Evolutionary conservation across 2,113 vertebrate species (phyloP).

Genomic region (Platichthys flesus): DNA sequence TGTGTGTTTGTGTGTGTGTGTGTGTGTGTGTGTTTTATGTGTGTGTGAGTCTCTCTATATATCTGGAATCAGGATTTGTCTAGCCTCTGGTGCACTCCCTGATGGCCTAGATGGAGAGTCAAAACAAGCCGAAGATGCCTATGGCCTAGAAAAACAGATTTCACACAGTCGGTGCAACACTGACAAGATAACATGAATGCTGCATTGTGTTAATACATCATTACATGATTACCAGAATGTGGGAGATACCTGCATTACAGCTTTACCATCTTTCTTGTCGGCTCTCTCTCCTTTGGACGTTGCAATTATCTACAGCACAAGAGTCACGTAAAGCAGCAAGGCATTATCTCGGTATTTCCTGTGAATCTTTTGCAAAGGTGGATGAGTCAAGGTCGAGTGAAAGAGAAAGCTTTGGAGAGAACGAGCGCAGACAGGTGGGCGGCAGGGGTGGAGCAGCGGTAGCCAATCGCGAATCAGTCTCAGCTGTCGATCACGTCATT

Average conservation of each 20-base stretch:
- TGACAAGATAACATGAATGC: slow-evolving; percentile 25
- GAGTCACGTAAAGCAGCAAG: too few relatives aligned
- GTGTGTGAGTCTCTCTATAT: slow-evolving; percentile 28
- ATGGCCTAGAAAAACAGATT: slow-evolving; percentile 65
- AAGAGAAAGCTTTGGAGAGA: too few relatives aligned
- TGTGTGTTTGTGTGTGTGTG: slow-evolving; percentile 25
- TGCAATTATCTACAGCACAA: not conserved
- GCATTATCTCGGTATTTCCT: too few relatives aligned
- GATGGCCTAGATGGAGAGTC: slow-evolving; percentile 63
- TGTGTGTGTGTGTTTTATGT: slow-evolving; percentile 10
- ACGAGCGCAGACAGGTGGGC: too few relatives aligned
- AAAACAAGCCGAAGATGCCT: slow-evolving; percentile 56
- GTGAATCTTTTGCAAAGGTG: too few relatives aligned
- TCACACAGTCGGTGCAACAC: slow-evolving; percentile 23
- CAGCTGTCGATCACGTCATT: too few relatives aligned
- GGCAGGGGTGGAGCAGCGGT: too few relatives aligned
- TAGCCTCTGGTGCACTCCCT: slow-evolving; percentile 61
- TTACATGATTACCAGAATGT: not conserved
- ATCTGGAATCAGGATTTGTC: slow-evolving; percentile 65
- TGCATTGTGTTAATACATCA: not conserved
- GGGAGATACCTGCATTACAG: not conserved
- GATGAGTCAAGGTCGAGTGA: too few relatives aligned
- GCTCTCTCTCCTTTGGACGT: not conserved
- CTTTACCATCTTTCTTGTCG: not conserved
- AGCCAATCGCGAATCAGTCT: too few relatives aligned